A percentile compares a stretch with the other conserved stretches of the same genome.
Conservation (phyloP, 2,888 invertebrate species). For the Conistra vaccinii region DNA sequence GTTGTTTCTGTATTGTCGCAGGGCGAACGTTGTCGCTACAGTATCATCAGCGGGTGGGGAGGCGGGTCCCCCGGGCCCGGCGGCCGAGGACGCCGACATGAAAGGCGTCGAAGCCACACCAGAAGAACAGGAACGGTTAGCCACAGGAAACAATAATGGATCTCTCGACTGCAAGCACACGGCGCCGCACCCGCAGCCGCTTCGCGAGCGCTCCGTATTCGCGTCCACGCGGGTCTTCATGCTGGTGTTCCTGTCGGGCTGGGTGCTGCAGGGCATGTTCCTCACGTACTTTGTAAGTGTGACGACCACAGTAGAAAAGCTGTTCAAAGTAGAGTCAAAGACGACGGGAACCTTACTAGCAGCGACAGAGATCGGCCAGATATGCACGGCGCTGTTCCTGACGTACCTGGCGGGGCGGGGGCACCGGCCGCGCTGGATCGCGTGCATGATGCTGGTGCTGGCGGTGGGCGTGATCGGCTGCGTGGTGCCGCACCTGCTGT, state of each 20-base stretch:
- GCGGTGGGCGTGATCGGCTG: conserved; percentile 96
- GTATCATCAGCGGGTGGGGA: conserved; percentile 82
- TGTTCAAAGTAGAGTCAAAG: conserved; percentile 97
- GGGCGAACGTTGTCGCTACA: conserved; percentile 82
- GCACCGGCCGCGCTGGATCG: conserved; percentile 98
- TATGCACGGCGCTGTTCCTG: conserved; percentile 96
- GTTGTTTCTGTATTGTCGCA: conserved; percentile 80
- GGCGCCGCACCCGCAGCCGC: conserved; percentile 79
- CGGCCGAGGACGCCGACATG: conserved; percentile 85
- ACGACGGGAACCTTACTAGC: conserved; percentile 97
- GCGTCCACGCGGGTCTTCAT: conserved; percentile 97
- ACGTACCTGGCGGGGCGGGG: conserved; percentile 98
- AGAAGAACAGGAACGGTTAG: conserved; percentile 88
- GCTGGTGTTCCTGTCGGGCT: conserved; percentile 96
- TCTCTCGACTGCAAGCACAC: conserved; percentile 94
- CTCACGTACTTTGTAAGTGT: conserved; percentile 98
- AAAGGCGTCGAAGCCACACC: conserved; percentile 89
- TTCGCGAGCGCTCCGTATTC: conserved; percentile 92
- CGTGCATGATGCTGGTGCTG: conserved; percentile 97
- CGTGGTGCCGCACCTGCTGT: conserved; percentile 96
- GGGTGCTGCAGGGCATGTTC: conserved; percentile 97
- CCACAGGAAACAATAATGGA: conserved; percentile 93
- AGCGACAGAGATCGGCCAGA: conserved; percentile 98
- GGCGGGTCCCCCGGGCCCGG: conserved; percentile 83
- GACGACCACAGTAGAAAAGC: conserved; percentile 97